Conservation (phyloP, 2,113 vertebrate species). For the Pachycephala philippinensis region DNA sequence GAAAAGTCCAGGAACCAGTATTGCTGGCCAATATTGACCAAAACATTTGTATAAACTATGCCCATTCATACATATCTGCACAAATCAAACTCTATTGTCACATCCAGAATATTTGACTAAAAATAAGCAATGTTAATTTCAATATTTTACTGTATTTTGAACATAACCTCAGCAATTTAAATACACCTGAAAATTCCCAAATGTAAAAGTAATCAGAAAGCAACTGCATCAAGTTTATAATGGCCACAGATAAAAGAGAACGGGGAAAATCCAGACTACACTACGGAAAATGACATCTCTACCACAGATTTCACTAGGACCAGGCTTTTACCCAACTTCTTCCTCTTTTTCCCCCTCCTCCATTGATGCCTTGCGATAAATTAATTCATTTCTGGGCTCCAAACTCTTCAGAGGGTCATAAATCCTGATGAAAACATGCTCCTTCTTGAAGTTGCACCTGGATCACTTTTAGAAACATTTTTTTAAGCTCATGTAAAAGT, state of each 20-base stretch:
- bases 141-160: neutral
- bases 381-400: neutral
- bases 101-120: neutral
- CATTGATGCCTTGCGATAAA: neutral
- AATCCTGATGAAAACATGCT: constrained; percentile 23
- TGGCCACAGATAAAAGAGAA: neutral
- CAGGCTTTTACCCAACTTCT: too few species aligned
- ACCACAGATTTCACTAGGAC: too few species aligned
- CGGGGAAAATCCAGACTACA: neutral
- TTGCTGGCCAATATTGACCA: neutral
- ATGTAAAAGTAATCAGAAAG: neutral
- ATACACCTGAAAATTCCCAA: neutral
- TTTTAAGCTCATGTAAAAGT: neutral
- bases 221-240: neutral
- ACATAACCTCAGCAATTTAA: neutral
- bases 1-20: neutral
- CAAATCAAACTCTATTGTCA: neutral
- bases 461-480: neutral
- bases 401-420: constrained; percentile 2
- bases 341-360: neutral
- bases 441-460: constrained; percentile 44
- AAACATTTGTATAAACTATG: neutral
- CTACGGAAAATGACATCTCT: neutral
- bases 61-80: neutral
- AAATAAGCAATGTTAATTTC: neutral